Evolutionary conservation across 2,888 invertebrate genomes (phyloP), one percentile per base, ranked within the genome.

Genomic region (Agonum fuliginosum): DNA sequence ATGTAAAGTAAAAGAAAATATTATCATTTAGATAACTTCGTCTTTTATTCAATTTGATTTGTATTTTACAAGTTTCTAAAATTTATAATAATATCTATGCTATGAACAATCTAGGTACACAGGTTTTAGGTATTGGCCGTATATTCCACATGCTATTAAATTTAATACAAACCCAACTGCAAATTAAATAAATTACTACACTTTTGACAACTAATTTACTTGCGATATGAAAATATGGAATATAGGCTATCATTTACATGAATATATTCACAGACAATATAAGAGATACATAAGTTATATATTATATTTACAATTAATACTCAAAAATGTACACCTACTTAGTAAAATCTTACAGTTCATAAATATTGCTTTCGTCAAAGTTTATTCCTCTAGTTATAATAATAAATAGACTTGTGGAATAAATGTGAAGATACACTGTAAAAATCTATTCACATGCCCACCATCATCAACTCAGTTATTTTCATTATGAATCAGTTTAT

Each of bases 71-170:
- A 67, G 62, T 24, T 75, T 67, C 67, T 67, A 67, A 62, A 67
- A 67, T 48, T 75, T 75, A 46, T 65, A 14, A 54, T 73, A 73
- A 67, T 67, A 75, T 43, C 62, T 75, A 75, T 75, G 48, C 67
- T 75, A 75, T 75, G 51, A 67, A 67, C 67, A 75, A 67, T 67
- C 75, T 75, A 75, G 75, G 75, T 75, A 75, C 75, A 75, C 75
- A 67, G 67, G 74, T 74, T 65, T n/a, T 74, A 74, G 65, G 67
- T 75, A 75, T 30, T 37, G 67, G 75, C 75, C 75, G 2, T 67
- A 75, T 67, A 67, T 75, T 67, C 67, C 67, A 67, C 73, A 73
- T 62, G 24, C 73, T 73, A 73, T 70, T 46, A 70, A 70, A 70
- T 70, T 70, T 27, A 27, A 27, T 46, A 46, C 30, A 65, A 43